These are phyloP conservation scores for Crepidodera aurea DNA, from an alignment of 2,888 invertebrate species.

Conservation along the genomic window DNA sequence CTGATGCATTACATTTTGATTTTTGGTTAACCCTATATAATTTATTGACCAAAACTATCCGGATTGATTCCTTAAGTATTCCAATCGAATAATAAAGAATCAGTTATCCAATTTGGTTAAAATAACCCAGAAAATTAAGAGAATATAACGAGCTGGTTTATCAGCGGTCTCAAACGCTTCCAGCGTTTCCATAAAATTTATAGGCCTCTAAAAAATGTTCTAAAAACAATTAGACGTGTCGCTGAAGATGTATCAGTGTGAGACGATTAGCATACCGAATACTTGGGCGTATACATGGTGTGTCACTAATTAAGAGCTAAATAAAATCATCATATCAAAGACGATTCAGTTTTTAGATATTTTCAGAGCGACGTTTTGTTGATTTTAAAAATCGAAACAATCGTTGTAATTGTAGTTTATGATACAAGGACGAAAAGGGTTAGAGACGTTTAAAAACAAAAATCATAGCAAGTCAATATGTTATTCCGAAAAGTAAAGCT, in stretches of 20 bases:
- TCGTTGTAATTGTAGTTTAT: no score
- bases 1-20: no score
- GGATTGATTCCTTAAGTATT: neutral
- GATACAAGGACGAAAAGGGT: no score
- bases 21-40: no score
- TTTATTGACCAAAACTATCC: no score
- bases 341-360: no score
- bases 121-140: neutral
- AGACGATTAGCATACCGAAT: slow-evolving; percentile 52
- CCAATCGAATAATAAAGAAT: neutral
- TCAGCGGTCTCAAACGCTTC: slow-evolving; percentile 18
- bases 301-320: neutral
- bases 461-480: no score
- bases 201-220: slow-evolving; percentile 32
- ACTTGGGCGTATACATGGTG: slow-evolving; percentile 12
- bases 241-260: slow-evolving; percentile 44
- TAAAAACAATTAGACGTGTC: slow-evolving; percentile 47
- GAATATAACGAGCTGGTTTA: slow-evolving; percentile 26
- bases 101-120: neutral
- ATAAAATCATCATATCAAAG: neutral
- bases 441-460: no score
- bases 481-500: no score
- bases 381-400: no score
- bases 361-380: no score
- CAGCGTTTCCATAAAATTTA: slow-evolving; percentile 29